Conservation (phyloP, 2,113 vertebrate species). For the Perognathus longimembris region DNA sequence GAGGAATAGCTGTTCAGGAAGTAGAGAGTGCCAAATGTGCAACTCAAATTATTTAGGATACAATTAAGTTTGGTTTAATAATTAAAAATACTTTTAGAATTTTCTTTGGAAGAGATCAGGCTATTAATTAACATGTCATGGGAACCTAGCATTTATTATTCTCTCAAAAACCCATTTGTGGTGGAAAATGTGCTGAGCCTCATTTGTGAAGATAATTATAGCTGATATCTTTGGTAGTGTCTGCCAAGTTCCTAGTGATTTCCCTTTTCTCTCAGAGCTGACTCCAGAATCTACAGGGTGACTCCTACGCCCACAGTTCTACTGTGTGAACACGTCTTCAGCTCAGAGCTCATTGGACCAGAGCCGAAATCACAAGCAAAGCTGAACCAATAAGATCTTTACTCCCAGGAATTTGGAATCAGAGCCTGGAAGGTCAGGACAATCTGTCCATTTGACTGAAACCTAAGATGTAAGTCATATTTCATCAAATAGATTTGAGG, state of each 20-base stretch:
- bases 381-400: conserved; percentile 46
- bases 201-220: conserved; percentile 79
- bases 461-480: background rate
- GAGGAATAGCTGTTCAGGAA: conserved; percentile 66
- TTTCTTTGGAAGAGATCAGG: conserved; percentile 74
- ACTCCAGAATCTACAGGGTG: conserved; percentile 23
- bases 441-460: background rate
- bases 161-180: conserved; percentile 77
- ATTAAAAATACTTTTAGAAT: conserved; percentile 79
- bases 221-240: conserved; percentile 66
- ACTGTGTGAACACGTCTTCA: background rate
- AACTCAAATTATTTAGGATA: conserved; percentile 74
- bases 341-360: conserved; percentile 16
- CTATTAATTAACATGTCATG: conserved; percentile 80
- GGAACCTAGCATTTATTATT: conserved; percentile 80
- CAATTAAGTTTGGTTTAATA: conserved; percentile 80
- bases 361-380: conserved; percentile 11
- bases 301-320: background rate
- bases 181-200: conserved; percentile 74
- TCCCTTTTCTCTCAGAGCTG: conserved; percentile 59
- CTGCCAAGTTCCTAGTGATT: conserved; percentile 75
- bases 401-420: conserved; percentile 49
- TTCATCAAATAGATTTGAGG: background rate
- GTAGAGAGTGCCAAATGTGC: conserved; percentile 49
- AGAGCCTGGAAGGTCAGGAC: background rate